Percentiles rank a stretch among this genome's conserved stretches.
These are phyloP conservation scores for western clawed frog (Xenopus tropicalis) DNA, from an alignment of 2,113 vertebrate species.

Conservation along the genomic window DNA sequence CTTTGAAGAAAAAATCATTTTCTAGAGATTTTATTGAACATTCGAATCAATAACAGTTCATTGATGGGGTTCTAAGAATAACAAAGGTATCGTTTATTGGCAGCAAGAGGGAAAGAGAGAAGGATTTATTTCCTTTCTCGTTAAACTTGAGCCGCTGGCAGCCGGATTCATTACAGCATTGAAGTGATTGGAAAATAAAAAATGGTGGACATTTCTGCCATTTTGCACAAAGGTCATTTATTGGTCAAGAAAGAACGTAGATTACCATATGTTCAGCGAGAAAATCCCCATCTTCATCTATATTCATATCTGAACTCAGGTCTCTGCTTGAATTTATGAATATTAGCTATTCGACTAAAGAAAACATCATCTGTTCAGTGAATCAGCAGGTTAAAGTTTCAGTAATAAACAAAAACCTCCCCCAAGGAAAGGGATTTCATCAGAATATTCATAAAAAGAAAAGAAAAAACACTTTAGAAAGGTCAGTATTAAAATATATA, in stretches of 20 bases:
- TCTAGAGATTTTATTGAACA: too few species aligned
- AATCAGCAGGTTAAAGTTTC: conserved; percentile 69
- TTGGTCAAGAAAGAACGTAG: conserved; percentile 51
- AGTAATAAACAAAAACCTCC: conserved; percentile 62
- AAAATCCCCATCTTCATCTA: conserved; percentile 65
- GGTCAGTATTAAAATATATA: conserved; percentile 52
- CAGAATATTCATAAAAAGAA: conserved; percentile 66
- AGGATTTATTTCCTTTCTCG: neutral
- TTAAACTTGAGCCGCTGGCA: neutral
- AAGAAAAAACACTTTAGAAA: conserved; percentile 53
- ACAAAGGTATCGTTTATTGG: too few species aligned
- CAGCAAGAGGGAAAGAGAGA: too few species aligned
- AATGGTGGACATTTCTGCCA: conserved; percentile 47
- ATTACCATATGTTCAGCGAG: conserved; percentile 52
- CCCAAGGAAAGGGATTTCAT: conserved; percentile 71
- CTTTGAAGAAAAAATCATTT: too few species aligned
- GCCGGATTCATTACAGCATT: neutral
- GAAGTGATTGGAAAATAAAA: conserved; percentile 41
- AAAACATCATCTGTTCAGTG: conserved; percentile 71
- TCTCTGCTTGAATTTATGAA: conserved; percentile 61
- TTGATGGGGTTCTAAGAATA: too few species aligned
- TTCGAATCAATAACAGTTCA: too few species aligned
- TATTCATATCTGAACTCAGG: conserved; percentile 76
- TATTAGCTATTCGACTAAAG: conserved; percentile 56
- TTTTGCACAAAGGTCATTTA: conserved; percentile 57